Conservation (phyloP, 2,797 vertebrate genomes). For the Schizopygopsis malacanthus region DNA sequence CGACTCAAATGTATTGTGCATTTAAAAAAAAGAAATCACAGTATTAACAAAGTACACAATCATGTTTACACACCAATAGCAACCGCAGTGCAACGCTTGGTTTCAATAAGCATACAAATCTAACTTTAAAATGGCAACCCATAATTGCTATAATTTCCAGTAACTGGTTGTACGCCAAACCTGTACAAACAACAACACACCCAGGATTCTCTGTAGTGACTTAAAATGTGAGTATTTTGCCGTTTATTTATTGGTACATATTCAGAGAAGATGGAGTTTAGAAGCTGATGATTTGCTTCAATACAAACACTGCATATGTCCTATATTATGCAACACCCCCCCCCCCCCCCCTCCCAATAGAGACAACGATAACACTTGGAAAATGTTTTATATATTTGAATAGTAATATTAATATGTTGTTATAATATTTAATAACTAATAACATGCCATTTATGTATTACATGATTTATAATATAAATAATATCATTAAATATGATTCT, state of each 20-base stretch:
- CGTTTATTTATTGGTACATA: background rate
- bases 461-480: no score
- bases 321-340: no score
- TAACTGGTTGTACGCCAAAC: background rate
- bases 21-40: background rate
- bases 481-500: no score
- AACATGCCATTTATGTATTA: no score
- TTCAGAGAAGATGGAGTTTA: background rate
- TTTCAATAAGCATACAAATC: slow-evolving; percentile 23
- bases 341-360: no score
- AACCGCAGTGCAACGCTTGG: slow-evolving; percentile 6
- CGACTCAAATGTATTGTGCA: background rate
- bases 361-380: no score
- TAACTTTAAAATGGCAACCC: slow-evolving; percentile 25
- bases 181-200: slow-evolving; percentile 9
- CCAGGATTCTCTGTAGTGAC: slow-evolving; percentile 1
- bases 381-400: no score
- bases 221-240: background rate
- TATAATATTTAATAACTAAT: no score
- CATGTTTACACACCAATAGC: background rate
- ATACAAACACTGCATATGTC: no score
- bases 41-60: background rate
- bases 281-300: background rate
- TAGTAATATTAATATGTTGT: no score
- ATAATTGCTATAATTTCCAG: background rate